A percentile compares a stretch with the other conserved stretches of the same genome.
phyloP scores from a whole-genome alignment of 2,888 invertebrate genomes.

The Archaeoteleia sp. region DNA sequence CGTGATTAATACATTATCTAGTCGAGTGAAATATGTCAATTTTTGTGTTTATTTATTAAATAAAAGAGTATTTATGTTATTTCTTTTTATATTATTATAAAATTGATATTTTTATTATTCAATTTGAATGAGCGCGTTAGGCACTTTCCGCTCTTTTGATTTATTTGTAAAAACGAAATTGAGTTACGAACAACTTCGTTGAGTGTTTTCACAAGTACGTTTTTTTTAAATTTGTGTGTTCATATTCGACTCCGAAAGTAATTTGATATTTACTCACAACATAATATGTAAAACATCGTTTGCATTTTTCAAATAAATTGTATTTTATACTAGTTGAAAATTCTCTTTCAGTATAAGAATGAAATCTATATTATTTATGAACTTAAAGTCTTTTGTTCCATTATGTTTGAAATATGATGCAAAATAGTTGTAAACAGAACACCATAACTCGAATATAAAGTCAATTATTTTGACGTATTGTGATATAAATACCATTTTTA shows the following conservation, averaged over 20 bases:
- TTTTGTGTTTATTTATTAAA: slow-evolving; percentile 2
- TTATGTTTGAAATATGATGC: too few species aligned
- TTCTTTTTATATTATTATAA: slow-evolving; percentile 26
- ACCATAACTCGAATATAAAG: too few species aligned
- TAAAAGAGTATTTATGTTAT: slow-evolving; percentile 5
- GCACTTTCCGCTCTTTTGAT: slow-evolving; percentile 12
- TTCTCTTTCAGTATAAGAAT: too few species aligned
- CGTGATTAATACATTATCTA: too few species aligned
- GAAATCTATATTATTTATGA: too few species aligned
- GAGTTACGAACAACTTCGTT: slow-evolving; percentile 1
- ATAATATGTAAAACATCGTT: not conserved
- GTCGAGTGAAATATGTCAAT: too few species aligned
- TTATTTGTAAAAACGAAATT: not conserved
- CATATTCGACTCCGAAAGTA: slow-evolving; percentile 1
- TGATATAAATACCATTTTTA: too few species aligned
- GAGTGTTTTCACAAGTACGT: not conserved
- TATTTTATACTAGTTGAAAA: too few species aligned
- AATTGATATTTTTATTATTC: slow-evolving; percentile 1
- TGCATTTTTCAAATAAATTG: not conserved
- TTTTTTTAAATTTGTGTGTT: slow-evolving; percentile 6
- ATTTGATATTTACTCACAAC: slow-evolving; percentile 2
- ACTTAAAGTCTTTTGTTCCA: too few species aligned
- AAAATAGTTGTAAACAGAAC: too few species aligned
- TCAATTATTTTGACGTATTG: too few species aligned
- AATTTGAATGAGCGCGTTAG: slow-evolving; percentile 1